Evolutionary conservation across 2,888 invertebrate genomes (phyloP).

Genomic region (Rhopalosiphum nymphaeae): DNA sequence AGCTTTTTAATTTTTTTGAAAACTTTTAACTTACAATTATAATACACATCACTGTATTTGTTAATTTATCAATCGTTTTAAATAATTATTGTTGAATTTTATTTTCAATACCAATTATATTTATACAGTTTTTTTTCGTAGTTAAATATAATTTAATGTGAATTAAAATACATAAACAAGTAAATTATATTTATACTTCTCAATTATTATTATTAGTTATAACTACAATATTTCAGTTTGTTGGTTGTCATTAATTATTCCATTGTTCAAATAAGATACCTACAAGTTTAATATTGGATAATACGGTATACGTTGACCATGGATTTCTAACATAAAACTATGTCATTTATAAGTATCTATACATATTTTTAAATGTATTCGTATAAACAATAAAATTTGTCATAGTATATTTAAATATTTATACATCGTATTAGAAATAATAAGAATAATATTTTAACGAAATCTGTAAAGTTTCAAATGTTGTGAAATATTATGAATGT

Average conservation of each 20-base stretch:
- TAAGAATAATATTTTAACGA: not conserved
- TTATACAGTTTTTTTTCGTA: not conserved
- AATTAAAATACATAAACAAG: not conserved
- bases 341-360: not conserved
- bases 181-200: not conserved
- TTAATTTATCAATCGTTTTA: not conserved
- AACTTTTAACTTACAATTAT: slow-evolving; percentile 3
- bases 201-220: not conserved
- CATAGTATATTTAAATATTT: not conserved
- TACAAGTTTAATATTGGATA: not conserved
- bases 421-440: not conserved
- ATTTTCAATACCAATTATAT: not conserved
- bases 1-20: not conserved
- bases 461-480: not conserved
- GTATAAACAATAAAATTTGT: not conserved
- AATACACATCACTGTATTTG: not conserved
- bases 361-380: not conserved
- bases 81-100: not conserved
- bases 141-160: not conserved
- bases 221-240: not conserved
- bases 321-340: not conserved
- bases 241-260: not conserved
- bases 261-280: not conserved
- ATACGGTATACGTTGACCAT: not conserved
- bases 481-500: not conserved